phyloP scores from a whole-genome alignment of 2,888 invertebrate species.

The Ctenicera cuprea region DNA sequence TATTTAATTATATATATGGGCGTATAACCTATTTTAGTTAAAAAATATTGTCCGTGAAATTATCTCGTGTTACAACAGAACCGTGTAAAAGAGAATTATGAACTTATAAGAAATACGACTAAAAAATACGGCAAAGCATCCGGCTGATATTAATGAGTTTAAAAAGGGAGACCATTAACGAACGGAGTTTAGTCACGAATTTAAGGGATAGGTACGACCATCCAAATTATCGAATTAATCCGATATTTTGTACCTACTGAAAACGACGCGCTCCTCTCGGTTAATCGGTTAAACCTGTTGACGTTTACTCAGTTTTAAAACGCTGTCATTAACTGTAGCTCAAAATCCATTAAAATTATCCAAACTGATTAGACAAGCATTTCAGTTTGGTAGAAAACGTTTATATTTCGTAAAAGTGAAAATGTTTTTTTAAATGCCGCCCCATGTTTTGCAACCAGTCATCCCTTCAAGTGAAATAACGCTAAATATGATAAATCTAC shows the following conservation, averaged over 20 bases:
- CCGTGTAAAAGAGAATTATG: neutral
- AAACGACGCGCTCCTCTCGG: slow-evolving; percentile 23
- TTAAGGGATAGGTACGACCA: slow-evolving; percentile 23
- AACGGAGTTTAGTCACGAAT: slow-evolving; percentile 30
- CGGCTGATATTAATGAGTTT: slow-evolving; percentile 24
- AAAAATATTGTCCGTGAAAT: no score
- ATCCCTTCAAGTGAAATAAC: slow-evolving; percentile 6
- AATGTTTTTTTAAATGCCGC: slow-evolving; percentile 1
- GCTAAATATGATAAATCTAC: slow-evolving; percentile 12
- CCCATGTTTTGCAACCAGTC: slow-evolving; percentile 11
- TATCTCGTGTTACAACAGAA: no score
- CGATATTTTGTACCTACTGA: slow-evolving; percentile 30
- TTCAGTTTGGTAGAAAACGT: slow-evolving; percentile 5
- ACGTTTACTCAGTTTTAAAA: slow-evolving; percentile 24
- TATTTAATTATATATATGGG: no score
- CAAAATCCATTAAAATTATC: slow-evolving; percentile 15
- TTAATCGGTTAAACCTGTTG: slow-evolving; percentile 32
- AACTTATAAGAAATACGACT: slow-evolving; percentile 4
- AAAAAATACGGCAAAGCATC: slow-evolving; percentile 17
- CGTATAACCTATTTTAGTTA: no score
- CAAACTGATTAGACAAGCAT: slow-evolving; percentile 13
- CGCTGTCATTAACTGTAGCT: slow-evolving; percentile 21
- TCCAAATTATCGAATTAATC: slow-evolving; percentile 31
- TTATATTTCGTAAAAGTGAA: slow-evolving; percentile 1
- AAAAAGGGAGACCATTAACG: slow-evolving; percentile 27